Percentiles rank a stretch among this genome's conserved stretches.
phyloP scores from a whole-genome alignment of 2,113 vertebrate genomes.

The Saccopteryx leptura region DNA sequence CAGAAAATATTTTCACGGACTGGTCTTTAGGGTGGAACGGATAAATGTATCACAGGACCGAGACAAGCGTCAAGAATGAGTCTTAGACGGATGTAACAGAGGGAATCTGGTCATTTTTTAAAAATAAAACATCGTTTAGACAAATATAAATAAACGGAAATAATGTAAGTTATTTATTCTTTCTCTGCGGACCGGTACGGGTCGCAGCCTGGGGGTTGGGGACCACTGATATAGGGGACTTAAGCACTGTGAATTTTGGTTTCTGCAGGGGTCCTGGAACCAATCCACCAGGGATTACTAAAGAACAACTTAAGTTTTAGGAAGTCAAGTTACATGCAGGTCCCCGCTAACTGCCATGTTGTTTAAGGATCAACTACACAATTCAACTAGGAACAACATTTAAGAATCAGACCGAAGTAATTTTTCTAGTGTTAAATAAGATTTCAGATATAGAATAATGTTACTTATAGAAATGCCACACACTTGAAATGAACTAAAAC shows the following conservation, averaged over 20 bases:
- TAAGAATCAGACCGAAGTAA: slow-evolving; percentile 44
- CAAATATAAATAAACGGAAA: too few relatives aligned
- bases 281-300: neutral
- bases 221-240: neutral
- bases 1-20: too few relatives aligned
- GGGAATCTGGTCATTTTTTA: too few relatives aligned
- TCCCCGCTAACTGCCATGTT: neutral
- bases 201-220: too few relatives aligned
- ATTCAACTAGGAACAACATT: slow-evolving; percentile 57
- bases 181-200: too few relatives aligned
- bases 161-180: too few relatives aligned
- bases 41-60: too few relatives aligned
- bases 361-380: neutral
- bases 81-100: too few relatives aligned
- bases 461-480: neutral
- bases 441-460: slow-evolving; percentile 18
- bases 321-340: neutral
- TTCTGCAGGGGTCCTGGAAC: neutral
- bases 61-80: too few relatives aligned
- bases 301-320: neutral
- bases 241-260: neutral
- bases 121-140: too few relatives aligned
- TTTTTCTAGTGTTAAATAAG: slow-evolving; percentile 49
- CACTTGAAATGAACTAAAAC: slow-evolving; percentile 3
- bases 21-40: too few relatives aligned